Conservation (phyloP, 2,888 invertebrate species). For the Leptinotarsa tumamoca region DNA sequence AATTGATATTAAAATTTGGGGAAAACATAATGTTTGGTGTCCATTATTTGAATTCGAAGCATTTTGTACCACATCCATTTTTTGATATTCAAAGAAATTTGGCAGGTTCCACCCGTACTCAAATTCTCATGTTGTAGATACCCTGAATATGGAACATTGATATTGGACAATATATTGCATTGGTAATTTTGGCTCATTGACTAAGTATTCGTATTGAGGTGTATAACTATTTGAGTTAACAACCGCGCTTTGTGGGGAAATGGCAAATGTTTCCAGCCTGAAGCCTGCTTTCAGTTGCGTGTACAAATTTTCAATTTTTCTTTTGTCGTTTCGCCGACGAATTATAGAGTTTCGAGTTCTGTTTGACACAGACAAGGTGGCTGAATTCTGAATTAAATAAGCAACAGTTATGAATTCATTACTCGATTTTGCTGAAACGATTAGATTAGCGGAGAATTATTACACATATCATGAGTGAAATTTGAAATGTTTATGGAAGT, state of each 20-base stretch:
- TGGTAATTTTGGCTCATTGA: background rate
- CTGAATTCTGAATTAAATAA: background rate
- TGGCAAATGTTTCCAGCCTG: slow-evolving; percentile 18
- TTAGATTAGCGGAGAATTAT: background rate
- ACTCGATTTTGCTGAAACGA: background rate
- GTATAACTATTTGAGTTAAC: slow-evolving; percentile 23
- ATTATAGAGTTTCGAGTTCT: slow-evolving; percentile 20
- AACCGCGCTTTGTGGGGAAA: slow-evolving; percentile 16
- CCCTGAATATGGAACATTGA: no score
- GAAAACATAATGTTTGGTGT: no score
- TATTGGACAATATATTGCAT: background rate
- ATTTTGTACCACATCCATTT: no score
- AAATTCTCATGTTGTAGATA: no score
- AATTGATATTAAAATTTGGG: no score
- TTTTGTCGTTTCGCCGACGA: slow-evolving; percentile 21
- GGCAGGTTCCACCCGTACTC: no score
- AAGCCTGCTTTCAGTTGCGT: slow-evolving; percentile 13
- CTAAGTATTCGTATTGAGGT: slow-evolving; percentile 2
- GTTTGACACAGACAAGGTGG: background rate
- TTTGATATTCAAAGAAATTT: no score
- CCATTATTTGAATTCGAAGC: no score
- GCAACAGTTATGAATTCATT: background rate
- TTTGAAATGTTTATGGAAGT: no score
- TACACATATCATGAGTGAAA: background rate
- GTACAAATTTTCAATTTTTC: slow-evolving; percentile 14